Conservation (phyloP, 2,888 invertebrate genomes). For the Parapristionchus giblindavisi region DNA sequence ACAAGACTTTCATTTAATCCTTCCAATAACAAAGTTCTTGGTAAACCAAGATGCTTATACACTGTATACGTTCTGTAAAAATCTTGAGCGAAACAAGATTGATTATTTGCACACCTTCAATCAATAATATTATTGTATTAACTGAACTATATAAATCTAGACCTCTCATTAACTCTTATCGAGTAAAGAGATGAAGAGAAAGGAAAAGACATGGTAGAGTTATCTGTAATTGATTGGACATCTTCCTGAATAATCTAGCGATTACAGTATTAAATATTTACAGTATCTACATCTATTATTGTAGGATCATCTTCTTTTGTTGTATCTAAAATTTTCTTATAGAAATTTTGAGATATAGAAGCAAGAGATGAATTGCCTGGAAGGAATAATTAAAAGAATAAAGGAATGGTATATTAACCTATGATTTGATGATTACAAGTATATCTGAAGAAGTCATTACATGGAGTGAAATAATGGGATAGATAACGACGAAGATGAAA, state of each 20-base stretch:
- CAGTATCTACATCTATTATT: neutral
- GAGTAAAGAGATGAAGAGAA: conserved; percentile 7
- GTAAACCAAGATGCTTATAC: neutral
- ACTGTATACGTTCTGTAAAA: neutral
- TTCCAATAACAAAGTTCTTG: neutral
- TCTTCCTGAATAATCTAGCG: too few relatives aligned
- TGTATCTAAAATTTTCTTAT: neutral
- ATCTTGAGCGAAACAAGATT: conserved; percentile 22
- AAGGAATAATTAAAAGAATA: neutral
- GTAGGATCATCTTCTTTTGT: neutral
- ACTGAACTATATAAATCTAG: neutral
- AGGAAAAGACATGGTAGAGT: neutral
- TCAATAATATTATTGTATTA: neutral
- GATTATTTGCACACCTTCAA: conserved; percentile 10
- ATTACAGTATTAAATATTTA: neutral
- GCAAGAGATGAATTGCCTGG: conserved; percentile 8
- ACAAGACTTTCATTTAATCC: conserved; percentile 22
- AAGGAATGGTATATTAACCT: neutral
- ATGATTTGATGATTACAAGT: neutral
- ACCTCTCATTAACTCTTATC: conserved; percentile 13
- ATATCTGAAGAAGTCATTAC: conserved; percentile 18
- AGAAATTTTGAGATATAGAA: neutral
- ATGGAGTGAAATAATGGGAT: conserved; percentile 26
- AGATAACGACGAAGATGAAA: conserved; percentile 28
- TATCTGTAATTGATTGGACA: conserved; percentile 6